Base-by-base conservation (phyloP, 1,140 invertebrate genomes). In the Nephotettix cincticeps region DNA sequence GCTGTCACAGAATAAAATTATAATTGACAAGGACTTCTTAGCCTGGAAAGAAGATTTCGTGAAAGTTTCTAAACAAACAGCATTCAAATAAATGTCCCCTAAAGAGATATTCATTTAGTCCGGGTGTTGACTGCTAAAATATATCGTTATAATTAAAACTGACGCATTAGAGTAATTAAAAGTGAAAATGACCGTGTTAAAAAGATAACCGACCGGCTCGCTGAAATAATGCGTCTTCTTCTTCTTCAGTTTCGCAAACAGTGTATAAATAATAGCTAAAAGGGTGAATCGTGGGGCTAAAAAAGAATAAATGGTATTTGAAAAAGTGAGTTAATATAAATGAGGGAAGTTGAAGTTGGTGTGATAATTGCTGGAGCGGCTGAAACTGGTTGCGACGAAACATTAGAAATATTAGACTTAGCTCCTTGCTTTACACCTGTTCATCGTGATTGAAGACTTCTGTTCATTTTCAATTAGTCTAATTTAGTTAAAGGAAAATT, bases 161-260 rank as follows among this genome's bases (percentile, higher is more conserved):
- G 68, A 69, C 54, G 51, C 69, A 70, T 70, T 70, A 70, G 69
- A 25, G 69, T 70, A 70, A 70, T 70, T 70, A 70, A 58, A 70
- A 70, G 69, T 70, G 68, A 69, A 69, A 69, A 69, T 69, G 68
- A 69, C 68, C 68, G 68, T 69, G 69, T 70, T 70, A 58, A 70
- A 70, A 70, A 70, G 69, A 70, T 70, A 70, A 70, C 69, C 69
- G 43, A 63, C 69, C 54, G 58, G 28, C 69, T 70, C 69, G 61
- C 45, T 70, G 69, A 63, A 70, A 70, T 70, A 70, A 70, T 70
- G 69, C 58, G 29, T 70, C 69, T 43, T 69, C 68, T 58, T 54
- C 68, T 69, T 69, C 36, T 70, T 51, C 69, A 43, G 51, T 36
- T 70, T 70, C 54, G 30, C 69, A 70, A 70, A 70, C 69, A 70